Evolutionary conservation across 2,113 vertebrate species (phyloP).

Genomic region (Lepisosteus oculatus): DNA sequence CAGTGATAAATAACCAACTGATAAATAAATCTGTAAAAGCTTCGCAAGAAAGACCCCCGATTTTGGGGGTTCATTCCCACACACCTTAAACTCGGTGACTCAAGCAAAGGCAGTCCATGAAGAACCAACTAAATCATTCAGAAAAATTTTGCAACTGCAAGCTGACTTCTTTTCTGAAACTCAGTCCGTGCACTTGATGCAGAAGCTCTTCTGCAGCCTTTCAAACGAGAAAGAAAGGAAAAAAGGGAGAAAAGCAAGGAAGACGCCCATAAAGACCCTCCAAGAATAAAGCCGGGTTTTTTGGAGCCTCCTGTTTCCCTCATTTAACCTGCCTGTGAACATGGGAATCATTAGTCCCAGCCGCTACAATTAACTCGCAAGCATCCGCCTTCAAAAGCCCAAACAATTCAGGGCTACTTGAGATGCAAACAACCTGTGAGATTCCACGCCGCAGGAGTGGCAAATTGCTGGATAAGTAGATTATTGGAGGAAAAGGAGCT

Average conservation of each 20-base stretch:
- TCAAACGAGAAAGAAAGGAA: background rate
- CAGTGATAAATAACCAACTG: no score
- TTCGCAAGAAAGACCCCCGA: no score
- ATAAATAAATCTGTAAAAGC: no score
- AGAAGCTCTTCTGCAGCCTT: background rate
- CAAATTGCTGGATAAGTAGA: slow-evolving; percentile 71
- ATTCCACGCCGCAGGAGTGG: slow-evolving; percentile 52
- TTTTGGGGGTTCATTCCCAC: no score
- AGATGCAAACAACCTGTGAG: slow-evolving; percentile 73
- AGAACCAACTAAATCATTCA: background rate
- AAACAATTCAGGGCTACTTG: slow-evolving; percentile 64
- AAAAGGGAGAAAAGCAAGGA: no score
- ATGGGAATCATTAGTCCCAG: slow-evolving; percentile 55
- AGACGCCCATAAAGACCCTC: background rate
- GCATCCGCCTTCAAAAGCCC: slow-evolving; percentile 38
- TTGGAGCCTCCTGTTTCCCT: slow-evolving; percentile 25
- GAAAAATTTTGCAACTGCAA: no score
- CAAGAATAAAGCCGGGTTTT: background rate
- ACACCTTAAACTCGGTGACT: no score
- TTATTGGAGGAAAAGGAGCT: slow-evolving; percentile 67
- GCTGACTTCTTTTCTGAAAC: background rate
- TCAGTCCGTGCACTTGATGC: background rate
- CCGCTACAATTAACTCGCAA: slow-evolving; percentile 57
- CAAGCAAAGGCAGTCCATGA: no score
- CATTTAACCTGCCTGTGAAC: slow-evolving; percentile 48